A percentile compares a stretch with the other conserved stretches of the same genome.
Evolutionary conservation across 1,140 invertebrate species (phyloP).

Genomic region (Bombus confusus): DNA sequence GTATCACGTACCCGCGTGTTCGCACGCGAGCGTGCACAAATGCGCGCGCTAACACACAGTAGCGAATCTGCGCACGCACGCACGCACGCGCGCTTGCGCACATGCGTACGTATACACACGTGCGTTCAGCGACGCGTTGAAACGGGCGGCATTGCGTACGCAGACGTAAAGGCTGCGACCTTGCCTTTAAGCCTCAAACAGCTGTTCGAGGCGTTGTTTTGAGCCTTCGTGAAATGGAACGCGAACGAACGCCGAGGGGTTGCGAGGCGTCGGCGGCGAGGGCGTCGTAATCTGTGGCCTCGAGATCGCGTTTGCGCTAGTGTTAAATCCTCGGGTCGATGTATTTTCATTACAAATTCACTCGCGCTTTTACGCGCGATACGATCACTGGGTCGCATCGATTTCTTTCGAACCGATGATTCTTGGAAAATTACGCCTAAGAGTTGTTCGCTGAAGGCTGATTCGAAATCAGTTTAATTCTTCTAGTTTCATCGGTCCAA

Average conservation of each 20-base stretch:
- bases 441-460: no score
- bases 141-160: slow-evolving; percentile 53
- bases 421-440: neutral
- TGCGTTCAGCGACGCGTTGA: slow-evolving; percentile 13
- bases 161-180: slow-evolving; percentile 72
- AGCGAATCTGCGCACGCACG: neutral
- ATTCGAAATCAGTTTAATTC: no score
- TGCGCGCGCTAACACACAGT: neutral
- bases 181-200: slow-evolving; percentile 77
- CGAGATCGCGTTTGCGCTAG: neutral
- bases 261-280: slow-evolving; percentile 8
- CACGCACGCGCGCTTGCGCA: slow-evolving; percentile 19
- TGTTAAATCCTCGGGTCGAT: neutral
- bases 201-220: slow-evolving; percentile 72
- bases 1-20: slow-evolving; percentile 19
- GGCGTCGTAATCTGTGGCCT: slow-evolving; percentile 10
- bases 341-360: neutral
- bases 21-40: slow-evolving; percentile 17
- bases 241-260: slow-evolving; percentile 8
- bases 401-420: neutral
- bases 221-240: slow-evolving; percentile 56
- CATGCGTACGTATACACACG: slow-evolving; percentile 33
- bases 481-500: no score
- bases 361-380: neutral
- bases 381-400: neutral